These are phyloP conservation scores for Calameuta idolon DNA, from an alignment of 2,888 invertebrate genomes.

Conservation along the genomic window DNA sequence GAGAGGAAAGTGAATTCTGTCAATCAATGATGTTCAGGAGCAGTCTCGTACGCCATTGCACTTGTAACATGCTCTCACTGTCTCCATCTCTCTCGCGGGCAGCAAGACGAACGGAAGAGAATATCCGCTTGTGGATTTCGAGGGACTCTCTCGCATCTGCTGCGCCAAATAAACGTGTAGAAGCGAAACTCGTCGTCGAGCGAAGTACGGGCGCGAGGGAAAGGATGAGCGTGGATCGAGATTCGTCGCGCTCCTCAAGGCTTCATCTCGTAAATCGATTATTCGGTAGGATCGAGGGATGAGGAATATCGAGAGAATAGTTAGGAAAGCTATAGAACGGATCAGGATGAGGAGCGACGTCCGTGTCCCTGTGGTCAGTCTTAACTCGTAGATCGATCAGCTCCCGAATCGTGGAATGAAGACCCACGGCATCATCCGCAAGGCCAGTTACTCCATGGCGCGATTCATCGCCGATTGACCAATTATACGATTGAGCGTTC, in stretches of 20 bases:
- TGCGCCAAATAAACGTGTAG: slow-evolving; percentile 25
- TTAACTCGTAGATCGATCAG: slow-evolving; percentile 16
- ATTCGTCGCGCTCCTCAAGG: slow-evolving; percentile 7
- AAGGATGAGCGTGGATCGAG: not conserved
- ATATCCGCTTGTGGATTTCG: not conserved
- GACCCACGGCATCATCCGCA: not conserved
- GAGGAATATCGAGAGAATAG: not conserved
- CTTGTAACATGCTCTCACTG: not conserved
- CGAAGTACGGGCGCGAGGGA: slow-evolving; percentile 1
- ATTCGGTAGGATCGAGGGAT: not conserved
- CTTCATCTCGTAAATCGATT: not conserved
- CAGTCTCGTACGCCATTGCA: not conserved
- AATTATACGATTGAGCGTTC: slow-evolving; percentile 32
- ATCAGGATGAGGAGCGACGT: slow-evolving; percentile 17
- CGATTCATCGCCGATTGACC: slow-evolving; percentile 14
- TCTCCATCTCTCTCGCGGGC: not conserved
- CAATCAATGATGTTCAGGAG: not conserved
- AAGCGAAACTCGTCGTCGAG: slow-evolving; percentile 18
- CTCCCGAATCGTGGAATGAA: slow-evolving; percentile 7
- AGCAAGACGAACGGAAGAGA: not conserved
- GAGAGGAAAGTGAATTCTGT: not conserved
- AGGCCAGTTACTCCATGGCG: not conserved
- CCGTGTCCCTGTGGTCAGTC: slow-evolving; percentile 16
- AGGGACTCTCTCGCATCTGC: slow-evolving; percentile 6
- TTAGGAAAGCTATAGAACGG: not conserved